Evolutionary conservation across 2,888 invertebrate genomes (phyloP).

Genomic region (Apamea epomidion): DNA sequence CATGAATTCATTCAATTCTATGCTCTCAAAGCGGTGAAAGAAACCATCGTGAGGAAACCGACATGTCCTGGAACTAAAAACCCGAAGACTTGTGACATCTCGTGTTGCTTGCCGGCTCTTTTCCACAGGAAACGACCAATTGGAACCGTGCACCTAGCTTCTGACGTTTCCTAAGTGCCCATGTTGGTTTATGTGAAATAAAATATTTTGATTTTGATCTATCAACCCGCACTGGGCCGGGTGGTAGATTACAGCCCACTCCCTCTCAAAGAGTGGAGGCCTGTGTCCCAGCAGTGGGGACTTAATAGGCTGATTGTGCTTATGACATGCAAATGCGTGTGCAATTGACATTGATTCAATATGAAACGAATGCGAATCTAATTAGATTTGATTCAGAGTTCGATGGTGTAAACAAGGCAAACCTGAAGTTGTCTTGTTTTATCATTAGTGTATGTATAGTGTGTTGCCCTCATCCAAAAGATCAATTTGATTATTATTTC

Average conservation of each 20-base stretch:
- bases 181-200: too few relatives aligned
- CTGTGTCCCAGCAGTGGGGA: background rate
- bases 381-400: background rate
- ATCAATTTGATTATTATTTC: background rate
- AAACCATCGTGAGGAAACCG: background rate
- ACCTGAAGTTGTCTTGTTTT: background rate
- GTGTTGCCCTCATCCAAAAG: background rate
- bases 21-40: background rate
- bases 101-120: too few relatives aligned
- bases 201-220: too few relatives aligned
- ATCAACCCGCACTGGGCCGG: too few relatives aligned
- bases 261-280: background rate
- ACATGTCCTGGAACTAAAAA: background rate
- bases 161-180: too few relatives aligned
- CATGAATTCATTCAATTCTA: background rate
- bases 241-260: background rate
- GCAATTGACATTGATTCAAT: slow-evolving; percentile 5
- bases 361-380: background rate
- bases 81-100: background rate
- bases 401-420: background rate
- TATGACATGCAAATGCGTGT: background rate
- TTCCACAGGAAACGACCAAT: too few relatives aligned
- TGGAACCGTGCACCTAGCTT: too few relatives aligned
- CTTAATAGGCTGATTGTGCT: background rate
- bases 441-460: background rate